phyloP scores from a whole-genome alignment of 2,888 invertebrate species.

The Amphipyra berbera region DNA sequence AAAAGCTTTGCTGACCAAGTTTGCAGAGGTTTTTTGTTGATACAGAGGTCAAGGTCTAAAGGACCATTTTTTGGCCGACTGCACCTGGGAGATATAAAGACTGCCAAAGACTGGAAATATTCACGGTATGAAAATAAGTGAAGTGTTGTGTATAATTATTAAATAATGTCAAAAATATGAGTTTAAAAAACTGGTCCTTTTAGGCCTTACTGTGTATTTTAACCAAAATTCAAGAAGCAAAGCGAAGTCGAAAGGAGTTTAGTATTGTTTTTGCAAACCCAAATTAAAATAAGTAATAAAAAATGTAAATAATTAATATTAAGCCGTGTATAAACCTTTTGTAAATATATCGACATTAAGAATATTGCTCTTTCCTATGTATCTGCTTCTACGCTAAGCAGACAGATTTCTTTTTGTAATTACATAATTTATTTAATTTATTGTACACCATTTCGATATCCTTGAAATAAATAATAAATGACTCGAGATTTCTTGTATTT shows the following conservation, averaged over 20 bases:
- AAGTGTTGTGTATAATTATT: not conserved
- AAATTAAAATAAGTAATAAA: conserved; percentile 23
- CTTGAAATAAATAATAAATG: too few species aligned
- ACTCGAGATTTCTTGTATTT: too few species aligned
- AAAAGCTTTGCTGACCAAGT: too few species aligned
- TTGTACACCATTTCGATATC: too few species aligned
- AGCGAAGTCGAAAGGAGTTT: not conserved
- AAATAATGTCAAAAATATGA: not conserved
- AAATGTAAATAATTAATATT: conserved; percentile 50
- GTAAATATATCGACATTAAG: conserved; percentile 46
- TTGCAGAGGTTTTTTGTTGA: not conserved
- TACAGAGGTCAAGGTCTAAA: not conserved
- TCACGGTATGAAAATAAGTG: not conserved
- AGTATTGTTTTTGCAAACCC: conserved; percentile 13
- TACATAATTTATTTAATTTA: not conserved
- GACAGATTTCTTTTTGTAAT: conserved; percentile 1
- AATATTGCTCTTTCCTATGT: conserved; percentile 18
- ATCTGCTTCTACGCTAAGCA: conserved; percentile 5
- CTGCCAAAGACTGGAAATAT: conserved; percentile 3
- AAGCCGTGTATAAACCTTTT: conserved; percentile 49
- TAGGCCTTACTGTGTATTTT: not conserved
- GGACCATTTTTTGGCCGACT: not conserved
- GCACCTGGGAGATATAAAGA: not conserved
- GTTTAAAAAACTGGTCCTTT: conserved; percentile 13
- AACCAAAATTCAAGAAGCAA: not conserved